Conservation (phyloP, 2,888 invertebrate species). For the Scaptomyza tumidula region DNA sequence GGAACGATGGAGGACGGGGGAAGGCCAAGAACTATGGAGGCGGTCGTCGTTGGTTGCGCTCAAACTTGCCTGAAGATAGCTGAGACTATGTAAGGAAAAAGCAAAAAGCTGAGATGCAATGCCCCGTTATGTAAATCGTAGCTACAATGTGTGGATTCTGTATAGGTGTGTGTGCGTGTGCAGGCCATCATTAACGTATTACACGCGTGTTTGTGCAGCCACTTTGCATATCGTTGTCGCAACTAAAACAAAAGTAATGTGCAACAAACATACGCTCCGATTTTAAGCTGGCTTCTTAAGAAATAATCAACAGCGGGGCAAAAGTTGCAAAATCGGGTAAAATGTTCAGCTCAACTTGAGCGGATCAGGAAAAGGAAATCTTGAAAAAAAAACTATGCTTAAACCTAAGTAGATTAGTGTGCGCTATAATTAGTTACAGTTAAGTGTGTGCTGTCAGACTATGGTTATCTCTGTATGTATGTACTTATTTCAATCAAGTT, state of each 20-base stretch:
- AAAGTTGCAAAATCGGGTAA: neutral
- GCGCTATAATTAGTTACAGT: neutral
- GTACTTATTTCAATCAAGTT: neutral
- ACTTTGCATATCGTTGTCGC: constrained; percentile 59
- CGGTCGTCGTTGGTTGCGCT: constrained; percentile 18
- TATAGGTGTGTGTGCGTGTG: constrained; percentile 11
- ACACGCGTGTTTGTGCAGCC: constrained; percentile 68
- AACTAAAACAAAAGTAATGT: neutral
- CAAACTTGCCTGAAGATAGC: constrained; percentile 49
- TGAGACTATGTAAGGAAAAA: constrained; percentile 17
- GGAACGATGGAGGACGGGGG: neutral
- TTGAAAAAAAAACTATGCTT: neutral
- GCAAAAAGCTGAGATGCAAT: constrained; percentile 61
- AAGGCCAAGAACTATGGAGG: constrained; percentile 28
- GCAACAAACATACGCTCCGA: neutral
- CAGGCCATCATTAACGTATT: constrained; percentile 71
- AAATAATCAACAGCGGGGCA: constrained; percentile 30
- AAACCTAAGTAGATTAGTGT: neutral
- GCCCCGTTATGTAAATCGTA: constrained; percentile 69
- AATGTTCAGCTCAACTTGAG: neutral
- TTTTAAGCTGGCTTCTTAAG: constrained; percentile 29
- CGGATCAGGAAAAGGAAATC: neutral
- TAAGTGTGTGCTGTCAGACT: neutral
- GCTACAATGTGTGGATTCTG: constrained; percentile 67
- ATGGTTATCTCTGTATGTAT: neutral